These are phyloP conservation scores for Drosophila atripex DNA, from an alignment of 2,888 invertebrate species.

Conservation along the genomic window DNA sequence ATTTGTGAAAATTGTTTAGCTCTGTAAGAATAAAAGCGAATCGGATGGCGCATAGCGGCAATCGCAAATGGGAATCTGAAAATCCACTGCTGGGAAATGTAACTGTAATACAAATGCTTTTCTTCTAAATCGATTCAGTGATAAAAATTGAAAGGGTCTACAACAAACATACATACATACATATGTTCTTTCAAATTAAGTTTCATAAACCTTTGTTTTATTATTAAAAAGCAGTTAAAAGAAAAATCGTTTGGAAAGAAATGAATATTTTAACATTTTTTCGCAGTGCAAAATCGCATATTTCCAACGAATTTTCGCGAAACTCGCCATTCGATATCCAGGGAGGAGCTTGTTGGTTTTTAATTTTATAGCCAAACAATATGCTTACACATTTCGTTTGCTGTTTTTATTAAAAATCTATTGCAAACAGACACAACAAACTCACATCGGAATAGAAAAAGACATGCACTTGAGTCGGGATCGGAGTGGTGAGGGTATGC, in stretches of 20 bases:
- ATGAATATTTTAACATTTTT: not conserved
- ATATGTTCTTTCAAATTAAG: too few relatives aligned
- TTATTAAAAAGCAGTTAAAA: not conserved
- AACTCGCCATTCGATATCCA: slow-evolving; percentile 13
- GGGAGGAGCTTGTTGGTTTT: slow-evolving; percentile 65
- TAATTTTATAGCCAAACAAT: slow-evolving; percentile 73
- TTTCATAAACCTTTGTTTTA: too few relatives aligned
- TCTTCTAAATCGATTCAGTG: slow-evolving; percentile 8
- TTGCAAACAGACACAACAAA: slow-evolving; percentile 17
- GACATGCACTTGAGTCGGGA: slow-evolving; percentile 13
- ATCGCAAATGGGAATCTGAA: slow-evolving; percentile 47
- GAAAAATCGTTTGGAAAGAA: not conserved
- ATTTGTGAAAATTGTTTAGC: slow-evolving; percentile 62
- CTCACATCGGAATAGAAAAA: slow-evolving; percentile 23
- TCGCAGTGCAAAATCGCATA: slow-evolving; percentile 2
- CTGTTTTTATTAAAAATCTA: slow-evolving; percentile 71
- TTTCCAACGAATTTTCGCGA: slow-evolving; percentile 9
- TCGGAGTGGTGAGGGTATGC: slow-evolving; percentile 24
- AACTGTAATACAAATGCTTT: slow-evolving; percentile 35
- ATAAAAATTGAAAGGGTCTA: not conserved
- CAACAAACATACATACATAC: too few relatives aligned
- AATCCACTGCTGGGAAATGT: slow-evolving; percentile 36
- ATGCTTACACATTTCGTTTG: slow-evolving; percentile 59
- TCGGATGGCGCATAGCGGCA: slow-evolving; percentile 10
- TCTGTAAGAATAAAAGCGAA: slow-evolving; percentile 29